A percentile compares a stretch with the other conserved stretches of the same genome.
Evolutionary conservation across 2,797 vertebrate species (phyloP).

Genomic region (Apogon talboti): DNA sequence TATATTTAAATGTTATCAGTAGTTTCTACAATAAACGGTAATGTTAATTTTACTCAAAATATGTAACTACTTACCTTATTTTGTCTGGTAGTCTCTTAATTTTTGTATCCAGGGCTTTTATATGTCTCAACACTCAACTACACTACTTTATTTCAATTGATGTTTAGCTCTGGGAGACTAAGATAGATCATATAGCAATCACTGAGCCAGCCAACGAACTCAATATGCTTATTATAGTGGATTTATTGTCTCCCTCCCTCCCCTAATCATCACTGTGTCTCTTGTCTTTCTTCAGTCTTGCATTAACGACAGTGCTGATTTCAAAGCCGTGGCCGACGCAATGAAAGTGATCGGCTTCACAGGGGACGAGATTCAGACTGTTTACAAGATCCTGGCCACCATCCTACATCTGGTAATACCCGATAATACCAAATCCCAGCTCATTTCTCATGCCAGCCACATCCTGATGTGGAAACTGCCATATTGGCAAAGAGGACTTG

Average conservation of each 20-base stretch:
- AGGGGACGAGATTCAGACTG: slow-evolving; percentile 93
- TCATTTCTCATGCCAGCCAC: slow-evolving; percentile 3
- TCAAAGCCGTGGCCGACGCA: slow-evolving; percentile 95
- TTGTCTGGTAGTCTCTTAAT: not conserved
- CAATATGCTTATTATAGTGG: not conserved
- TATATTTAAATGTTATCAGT: too few species aligned
- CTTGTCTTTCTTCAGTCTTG: slow-evolving; percentile 82
- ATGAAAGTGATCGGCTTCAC: slow-evolving; percentile 99
- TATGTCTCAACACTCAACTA: too few species aligned
- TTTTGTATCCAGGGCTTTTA: too few species aligned
- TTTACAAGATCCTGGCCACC: slow-evolving; percentile 93
- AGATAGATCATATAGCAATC: not conserved
- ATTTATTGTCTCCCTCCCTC: not conserved
- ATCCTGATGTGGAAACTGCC: not conserved
- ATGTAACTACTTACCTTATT: not conserved
- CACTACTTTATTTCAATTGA: too few species aligned
- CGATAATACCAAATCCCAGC: slow-evolving; percentile 8
- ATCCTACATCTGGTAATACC: slow-evolving; percentile 94
- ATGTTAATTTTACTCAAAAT: too few species aligned
- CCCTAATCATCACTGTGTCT: slow-evolving; percentile 13
- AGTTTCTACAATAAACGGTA: too few species aligned
- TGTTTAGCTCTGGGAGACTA: not conserved
- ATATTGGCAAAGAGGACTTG: not conserved
- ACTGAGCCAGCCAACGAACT: not conserved
- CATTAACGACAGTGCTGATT: slow-evolving; percentile 92